Evolutionary conservation across 2,888 invertebrate genomes (phyloP).

Genomic region (Epirrita christyi): DNA sequence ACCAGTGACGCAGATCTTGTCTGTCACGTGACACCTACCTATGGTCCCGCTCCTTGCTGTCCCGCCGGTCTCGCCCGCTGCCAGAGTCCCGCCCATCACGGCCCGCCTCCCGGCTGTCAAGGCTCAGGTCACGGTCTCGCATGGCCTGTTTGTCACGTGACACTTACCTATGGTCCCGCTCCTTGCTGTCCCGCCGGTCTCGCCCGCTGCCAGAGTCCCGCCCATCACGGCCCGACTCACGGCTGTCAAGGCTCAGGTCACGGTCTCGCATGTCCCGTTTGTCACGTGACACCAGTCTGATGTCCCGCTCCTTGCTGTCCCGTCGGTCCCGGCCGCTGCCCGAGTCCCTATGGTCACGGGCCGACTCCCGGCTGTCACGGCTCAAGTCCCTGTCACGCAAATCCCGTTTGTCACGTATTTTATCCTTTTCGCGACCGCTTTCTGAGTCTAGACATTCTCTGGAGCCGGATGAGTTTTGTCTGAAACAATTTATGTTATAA

Average conservation of each 20-base stretch:
- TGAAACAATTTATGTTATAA: slow-evolving; percentile 38
- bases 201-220: slow-evolving; percentile 76
- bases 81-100: slow-evolving; percentile 69
- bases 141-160: slow-evolving; percentile 68
- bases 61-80: slow-evolving; percentile 75
- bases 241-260: slow-evolving; percentile 50
- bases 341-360: slow-evolving; percentile 62
- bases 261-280: slow-evolving; percentile 42
- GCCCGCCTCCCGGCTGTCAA: slow-evolving; percentile 72
- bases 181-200: slow-evolving; percentile 74
- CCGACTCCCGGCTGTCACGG: slow-evolving; percentile 73
- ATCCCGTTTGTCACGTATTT: slow-evolving; percentile 71
- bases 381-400: slow-evolving; percentile 67
- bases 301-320: slow-evolving; percentile 70
- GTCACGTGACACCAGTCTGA: slow-evolving; percentile 20
- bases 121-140: slow-evolving; percentile 66
- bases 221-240: slow-evolving; percentile 48
- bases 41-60: slow-evolving; percentile 69
- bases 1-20: too few species aligned
- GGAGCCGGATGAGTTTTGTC: slow-evolving; percentile 78
- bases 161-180: slow-evolving; percentile 53
- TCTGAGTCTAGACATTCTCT: slow-evolving; percentile 80
- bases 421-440: slow-evolving; percentile 80
- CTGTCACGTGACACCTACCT: slow-evolving; percentile 20
- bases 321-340: slow-evolving; percentile 77